Evolutionary conservation across 30 jellyfish, hydroid and myxozoan genomes (phyloP).

Genomic region (Hydractinia echinata): DNA sequence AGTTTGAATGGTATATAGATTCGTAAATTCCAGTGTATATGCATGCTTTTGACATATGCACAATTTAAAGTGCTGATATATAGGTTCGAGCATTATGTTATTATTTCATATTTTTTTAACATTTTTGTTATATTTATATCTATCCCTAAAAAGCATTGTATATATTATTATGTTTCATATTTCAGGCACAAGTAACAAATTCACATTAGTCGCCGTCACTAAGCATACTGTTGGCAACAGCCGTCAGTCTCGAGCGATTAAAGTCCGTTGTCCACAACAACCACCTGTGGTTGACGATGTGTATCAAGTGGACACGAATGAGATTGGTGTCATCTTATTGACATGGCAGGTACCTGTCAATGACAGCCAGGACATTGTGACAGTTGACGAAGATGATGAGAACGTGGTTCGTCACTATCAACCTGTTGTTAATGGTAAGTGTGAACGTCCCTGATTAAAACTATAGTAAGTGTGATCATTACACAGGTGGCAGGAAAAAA

Average conservation of each 20-base stretch:
- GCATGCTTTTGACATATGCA: too few relatives aligned
- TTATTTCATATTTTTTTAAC: too few relatives aligned
- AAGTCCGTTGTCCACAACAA: conserved; percentile 30
- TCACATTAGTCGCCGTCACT: conserved; percentile 29
- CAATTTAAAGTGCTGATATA: too few relatives aligned
- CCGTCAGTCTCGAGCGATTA: conserved; percentile 39
- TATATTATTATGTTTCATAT: background rate
- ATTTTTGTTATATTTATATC: background rate
- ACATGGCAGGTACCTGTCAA: conserved; percentile 45
- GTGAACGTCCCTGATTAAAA: too few relatives aligned
- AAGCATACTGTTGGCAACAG: conserved; percentile 34
- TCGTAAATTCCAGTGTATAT: too few relatives aligned
- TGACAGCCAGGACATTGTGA: too few relatives aligned
- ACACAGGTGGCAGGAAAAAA: background rate
- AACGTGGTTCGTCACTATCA: conserved; percentile 2
- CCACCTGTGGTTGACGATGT: conserved; percentile 38
- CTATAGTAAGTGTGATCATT: too few relatives aligned
- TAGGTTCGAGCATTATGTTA: too few relatives aligned
- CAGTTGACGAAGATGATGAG: background rate
- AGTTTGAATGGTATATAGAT: too few relatives aligned
- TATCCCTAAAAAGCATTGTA: background rate
- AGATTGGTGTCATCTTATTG: conserved; percentile 34
- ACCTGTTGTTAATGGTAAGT: background rate
- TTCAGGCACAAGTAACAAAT: conserved; percentile 9
- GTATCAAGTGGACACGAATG: conserved; percentile 39